phyloP scores from a whole-genome alignment of 2,888 invertebrate genomes.

The Campopleginae sp. region DNA sequence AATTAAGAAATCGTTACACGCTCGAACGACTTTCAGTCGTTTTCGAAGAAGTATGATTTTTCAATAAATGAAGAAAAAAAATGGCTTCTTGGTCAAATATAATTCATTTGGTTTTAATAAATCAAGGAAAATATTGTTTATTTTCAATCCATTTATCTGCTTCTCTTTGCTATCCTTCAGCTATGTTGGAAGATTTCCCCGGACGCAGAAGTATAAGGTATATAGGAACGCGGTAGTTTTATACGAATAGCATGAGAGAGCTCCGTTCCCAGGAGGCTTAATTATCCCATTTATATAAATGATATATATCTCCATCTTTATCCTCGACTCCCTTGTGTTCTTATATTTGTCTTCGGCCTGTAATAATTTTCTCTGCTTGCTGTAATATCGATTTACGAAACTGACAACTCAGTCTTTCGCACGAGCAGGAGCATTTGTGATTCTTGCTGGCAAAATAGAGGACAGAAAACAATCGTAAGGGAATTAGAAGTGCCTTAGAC shows the following conservation, averaged over 20 bases:
- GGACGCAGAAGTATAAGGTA: constrained; percentile 14
- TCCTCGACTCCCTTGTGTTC: constrained; percentile 3
- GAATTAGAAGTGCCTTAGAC: constrained; percentile 7
- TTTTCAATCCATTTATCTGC: constrained; percentile 37
- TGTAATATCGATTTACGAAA: constrained; percentile 35
- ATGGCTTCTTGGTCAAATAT: constrained; percentile 8
- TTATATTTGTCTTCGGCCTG: constrained; percentile 45
- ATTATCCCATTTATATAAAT: constrained; percentile 59
- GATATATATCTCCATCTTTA: constrained; percentile 21
- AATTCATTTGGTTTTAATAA: constrained; percentile 24
- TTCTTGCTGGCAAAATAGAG: constrained; percentile 22
- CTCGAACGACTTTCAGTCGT: background rate
- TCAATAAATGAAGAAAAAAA: background rate
- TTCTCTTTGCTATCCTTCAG: constrained; percentile 18
- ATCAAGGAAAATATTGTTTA: constrained; percentile 19
- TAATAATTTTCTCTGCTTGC: constrained; percentile 41
- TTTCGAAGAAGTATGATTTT: background rate
- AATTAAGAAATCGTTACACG: background rate
- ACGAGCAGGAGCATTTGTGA: constrained; percentile 15
- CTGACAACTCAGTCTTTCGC: constrained; percentile 17
- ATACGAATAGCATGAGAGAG: constrained; percentile 22
- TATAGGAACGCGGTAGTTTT: constrained; percentile 12
- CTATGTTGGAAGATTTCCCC: constrained; percentile 46
- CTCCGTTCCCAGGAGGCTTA: constrained; percentile 48
- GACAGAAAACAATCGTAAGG: constrained; percentile 35